A percentile compares a stretch with the other conserved stretches of the same genome.
Evolutionary conservation across 2,888 invertebrate genomes (phyloP).

Genomic region (Mythimna pallens): DNA sequence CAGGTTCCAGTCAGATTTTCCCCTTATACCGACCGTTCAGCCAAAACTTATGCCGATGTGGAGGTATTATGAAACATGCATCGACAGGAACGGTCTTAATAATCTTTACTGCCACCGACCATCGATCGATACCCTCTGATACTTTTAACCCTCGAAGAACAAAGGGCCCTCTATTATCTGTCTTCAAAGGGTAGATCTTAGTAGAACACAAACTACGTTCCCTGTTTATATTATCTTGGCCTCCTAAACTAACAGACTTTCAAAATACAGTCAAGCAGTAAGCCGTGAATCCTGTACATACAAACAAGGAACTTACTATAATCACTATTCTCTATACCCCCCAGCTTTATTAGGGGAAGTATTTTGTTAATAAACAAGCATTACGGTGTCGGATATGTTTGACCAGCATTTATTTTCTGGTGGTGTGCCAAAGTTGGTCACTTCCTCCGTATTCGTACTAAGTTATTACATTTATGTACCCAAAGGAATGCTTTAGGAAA

Average conservation of each 20-base stretch:
- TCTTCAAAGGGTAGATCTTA: constrained; percentile 31
- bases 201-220: constrained; percentile 29
- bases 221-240: constrained; percentile 47
- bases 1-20: too few species aligned
- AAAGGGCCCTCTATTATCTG: constrained; percentile 26
- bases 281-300: constrained; percentile 37
- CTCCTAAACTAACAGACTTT: constrained; percentile 45
- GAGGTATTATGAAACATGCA: background rate
- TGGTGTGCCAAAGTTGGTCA: constrained; percentile 16
- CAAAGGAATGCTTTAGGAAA: background rate
- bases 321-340: background rate
- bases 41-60: background rate
- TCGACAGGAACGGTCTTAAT: background rate
- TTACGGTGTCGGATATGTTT: constrained; percentile 4
- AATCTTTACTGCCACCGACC: background rate
- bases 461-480: background rate
- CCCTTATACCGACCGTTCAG: too few species aligned
- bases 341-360: constrained; percentile 10
- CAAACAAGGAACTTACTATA: constrained; percentile 32
- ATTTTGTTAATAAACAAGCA: constrained; percentile 40
- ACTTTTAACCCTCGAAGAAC: constrained; percentile 25
- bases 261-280: constrained; percentile 15
- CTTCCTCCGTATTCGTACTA: background rate
- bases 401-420: constrained; percentile 39
- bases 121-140: background rate